Evolutionary conservation across 2,113 vertebrate species (phyloP), one percentile per base, ranked within the genome.

Genomic region (Ancistrus triradiatus): DNA sequence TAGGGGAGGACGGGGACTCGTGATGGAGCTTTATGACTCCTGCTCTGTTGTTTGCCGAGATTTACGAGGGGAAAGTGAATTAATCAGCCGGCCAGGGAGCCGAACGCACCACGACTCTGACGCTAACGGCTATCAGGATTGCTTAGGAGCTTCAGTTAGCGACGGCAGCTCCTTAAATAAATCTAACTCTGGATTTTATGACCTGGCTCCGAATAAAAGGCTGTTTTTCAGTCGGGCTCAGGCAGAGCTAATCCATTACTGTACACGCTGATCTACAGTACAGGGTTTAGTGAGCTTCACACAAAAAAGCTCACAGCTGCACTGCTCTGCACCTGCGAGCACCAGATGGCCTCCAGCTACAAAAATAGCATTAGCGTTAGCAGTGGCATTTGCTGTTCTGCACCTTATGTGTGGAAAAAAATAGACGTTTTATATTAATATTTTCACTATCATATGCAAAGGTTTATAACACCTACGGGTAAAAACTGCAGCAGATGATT

Each of bases 181-280:
- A 48, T 37, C 35, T 11, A 37, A 37, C 35, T 13, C 4, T 37
- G 35, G 35, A 37, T 6, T 27, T 49, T 49, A 8, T 8, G 24
- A n/a, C n/a, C n/a, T n/a, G n/a, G n/a, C n/a, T n/a, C n/a, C n/a
- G n/a, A n/a, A n/a, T n/a, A n/a, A n/a, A n/a, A n/a, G n/a, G n/a
- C n/a, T n/a, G n/a, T n/a, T n/a, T n/a, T n/a, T n/a, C n/a, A n/a
- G n/a, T n/a, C n/a, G n/a, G n/a, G n/a, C n/a, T n/a, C n/a, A n/a
- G n/a, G n/a, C 68, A 67, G 63, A 52, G 46, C 58, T 37, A 74
- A 74, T 74, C 63, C 46, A 70, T 70, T 74, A 62, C 42, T 15
- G 17, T 35, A 57, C 63, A 40, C 57, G 38, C 59, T 11, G 58
- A 52, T 66, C 28, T 62, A 62, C 58, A 50, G 72, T 69, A 58